These are phyloP conservation scores for Machimus atricapillus DNA, from an alignment of 2,888 invertebrate species.

Conservation along the genomic window DNA sequence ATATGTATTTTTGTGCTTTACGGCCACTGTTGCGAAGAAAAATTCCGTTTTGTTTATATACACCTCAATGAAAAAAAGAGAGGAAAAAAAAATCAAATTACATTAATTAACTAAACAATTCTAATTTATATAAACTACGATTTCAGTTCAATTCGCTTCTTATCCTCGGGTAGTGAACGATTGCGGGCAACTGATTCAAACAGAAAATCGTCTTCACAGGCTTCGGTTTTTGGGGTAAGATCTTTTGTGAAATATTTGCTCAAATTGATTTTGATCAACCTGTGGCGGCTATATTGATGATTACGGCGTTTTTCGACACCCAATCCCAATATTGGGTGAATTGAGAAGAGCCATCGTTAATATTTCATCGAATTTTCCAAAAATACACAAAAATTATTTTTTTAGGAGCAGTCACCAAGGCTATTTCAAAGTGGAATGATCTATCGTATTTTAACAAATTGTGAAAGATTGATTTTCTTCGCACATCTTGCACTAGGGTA, in stretches of 20 bases:
- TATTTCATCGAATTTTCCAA: slow-evolving; percentile 10
- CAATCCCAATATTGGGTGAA: neutral
- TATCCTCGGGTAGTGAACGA: slow-evolving; percentile 18
- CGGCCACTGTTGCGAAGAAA: neutral
- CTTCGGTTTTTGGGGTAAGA: neutral
- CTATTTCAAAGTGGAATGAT: slow-evolving; percentile 24
- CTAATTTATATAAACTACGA: neutral
- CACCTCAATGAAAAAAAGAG: neutral
- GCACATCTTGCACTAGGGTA: neutral
- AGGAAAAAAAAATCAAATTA: neutral
- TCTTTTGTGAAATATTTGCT: neutral
- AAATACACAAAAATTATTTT: slow-evolving; percentile 31
- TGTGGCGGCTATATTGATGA: neutral
- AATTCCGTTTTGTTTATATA: neutral
- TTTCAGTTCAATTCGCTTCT: neutral
- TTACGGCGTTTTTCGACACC: neutral
- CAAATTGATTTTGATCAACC: neutral
- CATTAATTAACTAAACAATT: neutral
- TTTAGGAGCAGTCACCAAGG: neutral
- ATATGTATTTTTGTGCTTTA: neutral
- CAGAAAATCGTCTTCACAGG: neutral
- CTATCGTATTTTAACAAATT: neutral
- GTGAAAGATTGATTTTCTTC: neutral
- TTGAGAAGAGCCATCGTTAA: neutral
- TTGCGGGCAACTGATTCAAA: slow-evolving; percentile 10